Base-by-base conservation (phyloP, 2,797 vertebrate genomes). In the Rhynchotus rufescens region DNA sequence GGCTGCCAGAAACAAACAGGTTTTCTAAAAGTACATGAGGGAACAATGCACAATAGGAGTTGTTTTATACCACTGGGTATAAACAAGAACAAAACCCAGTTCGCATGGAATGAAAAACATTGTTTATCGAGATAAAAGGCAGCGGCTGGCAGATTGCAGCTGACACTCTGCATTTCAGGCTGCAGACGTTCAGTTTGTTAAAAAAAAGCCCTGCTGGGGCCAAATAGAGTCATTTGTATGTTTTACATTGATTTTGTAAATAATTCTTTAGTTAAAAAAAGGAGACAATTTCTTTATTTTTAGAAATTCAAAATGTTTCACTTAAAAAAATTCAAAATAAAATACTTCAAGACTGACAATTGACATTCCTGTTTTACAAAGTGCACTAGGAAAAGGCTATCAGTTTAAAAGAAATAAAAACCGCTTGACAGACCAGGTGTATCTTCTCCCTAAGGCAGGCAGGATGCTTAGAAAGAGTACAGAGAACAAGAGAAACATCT, bases 1-100 rank as follows among this genome's bases (percentile, higher is more conserved):
- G 64, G 57, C 57, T 92, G 72, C 67, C 86, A 90, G 91, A 88
- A 89, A 91, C 84, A 84, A 95, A 95, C 16, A 60, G 61, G 22
- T 80, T 93, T 93, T 90, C 75, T 90, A 80, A 92, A 93, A 93
- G 79, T 82, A 78, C 77, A 22, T 83, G 74, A 52, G 62, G 57
- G 77, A 96, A 92, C 92, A 96, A 95, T 88, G 64, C 62, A 96
- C 82, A 96, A 94, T 92, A 92, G 88, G 44, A 90, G 47, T 56
- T 88, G 67, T 62, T 84, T 79, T 73, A 77, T 83, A 85, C 20
- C 2, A 1, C 61, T 79, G 52, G 30, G 20, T 60, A 91, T 94
- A 90, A 96, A 93, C 87, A 95, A 95, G 68, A 92, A 92, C 82
- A 92, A 94, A 92, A 74, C 17, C 8, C 52, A 80, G 57, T 77